Evolutionary conservation across 2,113 vertebrate species (phyloP), one percentile per base, ranked within the genome.

Genomic region (Choloepus hoffmanni): DNA sequence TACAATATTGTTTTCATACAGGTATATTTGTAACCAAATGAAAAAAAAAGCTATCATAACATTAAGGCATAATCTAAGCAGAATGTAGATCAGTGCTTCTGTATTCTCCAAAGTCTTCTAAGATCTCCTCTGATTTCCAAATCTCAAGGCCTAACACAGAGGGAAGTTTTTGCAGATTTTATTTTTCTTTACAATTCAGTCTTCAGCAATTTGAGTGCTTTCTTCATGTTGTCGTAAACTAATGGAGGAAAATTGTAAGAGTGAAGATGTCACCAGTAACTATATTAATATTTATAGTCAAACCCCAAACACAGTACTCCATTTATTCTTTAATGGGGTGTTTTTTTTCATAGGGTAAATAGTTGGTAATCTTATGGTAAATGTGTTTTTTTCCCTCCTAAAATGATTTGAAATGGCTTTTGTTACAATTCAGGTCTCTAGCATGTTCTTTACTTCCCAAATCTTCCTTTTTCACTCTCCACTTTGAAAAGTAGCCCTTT

Each of bases 221-320:
- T 99, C 97, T 98, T 98, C 99, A 99, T 99, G 95, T 99, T 99
- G 97, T 98, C 98, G 2, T 97, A 55, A 95, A 99, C 99, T 99
- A 48, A 85, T 95, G 96, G 95, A 40, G 30, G 96, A 97, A 97
- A 95, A 97, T 85, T 87, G 14, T 73, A 85, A 82, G 13, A 83
- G 16, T 65, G 19, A 85, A 24, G 18, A 58, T 30, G 1, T 5
- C 14, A 11, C 70, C 60, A 89, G 50, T 63, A 60, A 72, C 48
- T 55, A 36, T 33, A 72, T 16, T 16, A 33, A n/a, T 76, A 88
- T 60, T 58, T 58, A 3, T 0, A 72, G 21, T 55, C 48, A 67
- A 2, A 9, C 18, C 7, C 19, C 65, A 26, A 58, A 72, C 21
- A 33, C 36, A 9, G 10, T n/a, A 21, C 58, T 88, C 2, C 30